Evolutionary conservation across 2,888 invertebrate species (phyloP).

Genomic region (Dorcus hopei): DNA sequence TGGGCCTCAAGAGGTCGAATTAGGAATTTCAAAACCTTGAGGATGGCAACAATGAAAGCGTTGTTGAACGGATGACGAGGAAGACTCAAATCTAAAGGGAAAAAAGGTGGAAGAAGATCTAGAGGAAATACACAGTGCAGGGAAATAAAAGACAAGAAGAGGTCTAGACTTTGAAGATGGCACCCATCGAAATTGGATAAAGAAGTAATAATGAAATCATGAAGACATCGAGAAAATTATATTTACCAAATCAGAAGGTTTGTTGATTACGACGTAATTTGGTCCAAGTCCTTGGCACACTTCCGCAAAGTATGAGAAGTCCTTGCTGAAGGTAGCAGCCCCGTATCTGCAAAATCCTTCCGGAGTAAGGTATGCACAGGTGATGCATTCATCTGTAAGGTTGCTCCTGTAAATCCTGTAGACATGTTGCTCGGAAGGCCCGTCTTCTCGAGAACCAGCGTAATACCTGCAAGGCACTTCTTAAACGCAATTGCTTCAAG

Average conservation of each 20-base stretch:
- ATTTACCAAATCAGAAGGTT: conserved; percentile 5
- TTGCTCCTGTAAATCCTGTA: conserved; percentile 47
- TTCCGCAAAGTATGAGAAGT: conserved; percentile 63
- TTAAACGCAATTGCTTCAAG: background rate
- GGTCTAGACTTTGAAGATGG: too few relatives aligned
- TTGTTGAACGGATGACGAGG: too few relatives aligned
- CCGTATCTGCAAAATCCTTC: conserved; percentile 60
- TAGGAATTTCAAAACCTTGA: too few relatives aligned
- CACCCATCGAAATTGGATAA: background rate
- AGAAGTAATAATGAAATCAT: background rate
- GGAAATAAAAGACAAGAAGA: too few relatives aligned
- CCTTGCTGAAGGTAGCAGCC: conserved; percentile 57
- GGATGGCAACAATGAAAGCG: too few relatives aligned
- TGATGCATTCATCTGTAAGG: conserved; percentile 57
- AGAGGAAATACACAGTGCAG: too few relatives aligned
- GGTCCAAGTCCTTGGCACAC: conserved; percentile 68
- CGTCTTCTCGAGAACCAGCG: conserved; percentile 59
- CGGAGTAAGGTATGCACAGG: conserved; percentile 61
- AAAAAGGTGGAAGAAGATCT: too few relatives aligned
- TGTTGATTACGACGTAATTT: conserved; percentile 47
- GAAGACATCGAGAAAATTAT: too few relatives aligned
- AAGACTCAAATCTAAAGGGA: too few relatives aligned
- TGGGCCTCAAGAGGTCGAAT: too few relatives aligned
- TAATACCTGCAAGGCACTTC: conserved; percentile 61
- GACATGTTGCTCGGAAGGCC: conserved; percentile 69